Evolutionary conservation across 30 jellyfish, hydroid and myxozoan species (phyloP).

Genomic region (Calvadosia cruxmelitensis): DNA sequence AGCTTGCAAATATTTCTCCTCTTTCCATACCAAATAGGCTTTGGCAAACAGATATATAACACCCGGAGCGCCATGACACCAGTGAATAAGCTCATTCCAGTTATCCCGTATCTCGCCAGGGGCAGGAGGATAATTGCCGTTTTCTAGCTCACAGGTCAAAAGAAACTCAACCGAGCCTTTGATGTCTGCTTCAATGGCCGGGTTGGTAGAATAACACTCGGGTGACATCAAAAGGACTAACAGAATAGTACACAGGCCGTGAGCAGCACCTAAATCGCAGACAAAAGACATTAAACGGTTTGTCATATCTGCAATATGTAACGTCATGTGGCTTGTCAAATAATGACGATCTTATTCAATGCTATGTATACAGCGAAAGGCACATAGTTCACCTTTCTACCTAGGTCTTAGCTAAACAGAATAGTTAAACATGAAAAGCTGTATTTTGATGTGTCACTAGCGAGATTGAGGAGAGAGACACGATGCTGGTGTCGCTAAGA

Average conservation of each 20-base stretch:
- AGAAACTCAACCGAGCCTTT: constrained; percentile 67
- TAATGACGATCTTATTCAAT: no score
- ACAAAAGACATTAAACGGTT: no score
- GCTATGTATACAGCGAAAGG: no score
- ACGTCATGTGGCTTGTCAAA: no score
- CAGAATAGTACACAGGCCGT: constrained; percentile 67
- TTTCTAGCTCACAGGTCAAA: constrained; percentile 45
- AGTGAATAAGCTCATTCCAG: constrained; percentile 86
- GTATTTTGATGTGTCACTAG: no score
- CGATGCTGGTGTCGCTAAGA: no score
- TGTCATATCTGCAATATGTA: no score
- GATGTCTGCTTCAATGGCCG: constrained; percentile 66
- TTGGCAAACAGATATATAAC: constrained; percentile 63
- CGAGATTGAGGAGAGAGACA: no score
- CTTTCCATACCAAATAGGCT: constrained; percentile 86
- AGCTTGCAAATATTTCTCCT: constrained; percentile 63
- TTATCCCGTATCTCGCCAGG: constrained; percentile 84
- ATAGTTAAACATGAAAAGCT: no score
- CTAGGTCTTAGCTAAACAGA: no score
- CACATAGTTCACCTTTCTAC: no score
- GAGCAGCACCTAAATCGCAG: constrained; percentile 99
- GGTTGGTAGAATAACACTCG: constrained; percentile 55
- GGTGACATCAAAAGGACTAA: constrained; percentile 68
- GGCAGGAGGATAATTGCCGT: constrained; percentile 85
- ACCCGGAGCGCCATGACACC: constrained; percentile 99